Evolutionary conservation across 1,140 invertebrate species (phyloP), one percentile per base, ranked within the genome.

Genomic region (Amyelois transitella): DNA sequence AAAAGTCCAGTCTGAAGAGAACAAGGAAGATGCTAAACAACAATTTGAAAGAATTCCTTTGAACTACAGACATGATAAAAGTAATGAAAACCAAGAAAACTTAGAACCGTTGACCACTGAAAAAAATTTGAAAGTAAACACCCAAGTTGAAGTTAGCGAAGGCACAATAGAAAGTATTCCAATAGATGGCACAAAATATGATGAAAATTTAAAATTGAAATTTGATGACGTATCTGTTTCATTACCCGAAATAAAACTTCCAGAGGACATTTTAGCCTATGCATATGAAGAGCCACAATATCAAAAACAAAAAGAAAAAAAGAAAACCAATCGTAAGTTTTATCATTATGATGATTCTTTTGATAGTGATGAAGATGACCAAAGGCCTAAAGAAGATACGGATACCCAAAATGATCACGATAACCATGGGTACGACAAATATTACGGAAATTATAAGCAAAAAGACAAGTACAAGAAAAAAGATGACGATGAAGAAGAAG

Each of bases 1-100:
- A 38, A 20, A 53, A 48, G 54, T 17, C 43, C 22, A 60, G 32
- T 60, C 12, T 28, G 10, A 61, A 18, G 52, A 64, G 43, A 32
- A 45, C 44, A 28, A 48, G 8, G 56, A 68, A 53, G 71, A 70
- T 49, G 65, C 85, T 6, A 89, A 89, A 62, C 76, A 88, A 68
- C 73, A 89, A 58, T 87, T 88, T 65, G 86, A 88, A 77, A 75
- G 81, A 65, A 88, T 89, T 52, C 86, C 88, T 20, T 60, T 80
- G 44, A 64, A 88, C 74, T 88, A 89, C 56, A 86, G 83, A 44
- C 86, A 88, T 52, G 70, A 75, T 38, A 51, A 68, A 48, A 60
- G 67, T 43, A 54, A 60, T 25, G 43, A 69, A 65, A 53, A 69
- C 14, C 28, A 32, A 6, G 28, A 60, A 58, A 68, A 53, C n/a